Evolutionary conservation across 2,888 invertebrate genomes (phyloP).

Genomic region (Hyposoter dolosus): DNA sequence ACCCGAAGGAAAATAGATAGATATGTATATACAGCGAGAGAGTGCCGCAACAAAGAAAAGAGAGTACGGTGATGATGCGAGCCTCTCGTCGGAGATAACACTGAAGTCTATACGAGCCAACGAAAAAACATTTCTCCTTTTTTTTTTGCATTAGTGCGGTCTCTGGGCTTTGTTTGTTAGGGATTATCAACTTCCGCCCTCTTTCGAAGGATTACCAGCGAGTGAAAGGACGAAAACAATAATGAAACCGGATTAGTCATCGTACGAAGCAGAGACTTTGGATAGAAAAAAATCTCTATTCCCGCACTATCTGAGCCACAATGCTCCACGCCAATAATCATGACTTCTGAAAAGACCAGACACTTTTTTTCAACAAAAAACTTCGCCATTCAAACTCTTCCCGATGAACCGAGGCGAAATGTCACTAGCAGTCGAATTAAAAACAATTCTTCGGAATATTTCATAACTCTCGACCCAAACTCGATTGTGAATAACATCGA

Average conservation of each 20-base stretch:
- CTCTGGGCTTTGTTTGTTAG: slow-evolving; percentile 48
- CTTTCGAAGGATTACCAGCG: slow-evolving; percentile 55
- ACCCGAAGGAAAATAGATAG: slow-evolving; percentile 34
- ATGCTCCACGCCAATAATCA: slow-evolving; percentile 26
- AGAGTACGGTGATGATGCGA: slow-evolving; percentile 42
- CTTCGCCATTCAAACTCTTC: background rate
- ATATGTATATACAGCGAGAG: slow-evolving; percentile 12
- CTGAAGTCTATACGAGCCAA: slow-evolving; percentile 19
- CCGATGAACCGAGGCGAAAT: background rate
- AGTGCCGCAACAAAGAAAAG: slow-evolving; percentile 3
- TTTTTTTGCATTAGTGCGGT: slow-evolving; percentile 42
- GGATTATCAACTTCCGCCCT: slow-evolving; percentile 64
- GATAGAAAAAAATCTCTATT: slow-evolving; percentile 22
- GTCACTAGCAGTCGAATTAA: background rate
- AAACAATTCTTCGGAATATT: background rate
- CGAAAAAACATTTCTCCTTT: slow-evolving; percentile 38
- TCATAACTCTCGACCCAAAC: background rate
- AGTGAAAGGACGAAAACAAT: slow-evolving; percentile 56
- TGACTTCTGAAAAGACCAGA: background rate
- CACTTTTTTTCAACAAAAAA: background rate
- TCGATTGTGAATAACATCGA: background rate
- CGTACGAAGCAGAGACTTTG: slow-evolving; percentile 20
- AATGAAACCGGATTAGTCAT: slow-evolving; percentile 65
- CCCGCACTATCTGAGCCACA: slow-evolving; percentile 11
- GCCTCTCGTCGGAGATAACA: slow-evolving; percentile 55